Conservation (phyloP, 2,888 invertebrate species). For the Acrobasis consociella region DNA sequence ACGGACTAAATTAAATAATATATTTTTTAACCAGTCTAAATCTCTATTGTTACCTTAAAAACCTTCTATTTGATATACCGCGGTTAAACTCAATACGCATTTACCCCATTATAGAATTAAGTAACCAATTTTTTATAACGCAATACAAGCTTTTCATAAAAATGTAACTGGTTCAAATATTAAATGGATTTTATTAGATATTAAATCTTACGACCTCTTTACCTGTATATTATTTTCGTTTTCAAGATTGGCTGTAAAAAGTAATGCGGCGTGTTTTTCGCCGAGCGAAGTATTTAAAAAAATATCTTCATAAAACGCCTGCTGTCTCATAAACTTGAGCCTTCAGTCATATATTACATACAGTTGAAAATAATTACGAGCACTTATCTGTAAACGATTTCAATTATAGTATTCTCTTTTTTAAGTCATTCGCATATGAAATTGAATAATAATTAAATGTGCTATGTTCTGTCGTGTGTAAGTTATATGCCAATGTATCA, state of each 20-base stretch:
- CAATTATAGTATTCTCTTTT: constrained; percentile 16
- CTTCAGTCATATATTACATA: not conserved
- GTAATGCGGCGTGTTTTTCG: constrained; percentile 10
- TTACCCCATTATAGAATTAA: not conserved
- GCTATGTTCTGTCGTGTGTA: constrained; percentile 19
- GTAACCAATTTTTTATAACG: not conserved
- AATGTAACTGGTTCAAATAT: not conserved
- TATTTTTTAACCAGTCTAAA: no score
- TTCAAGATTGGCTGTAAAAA: constrained; percentile 10
- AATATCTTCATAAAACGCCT: constrained; percentile 6
- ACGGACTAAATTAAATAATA: no score
- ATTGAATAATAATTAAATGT: constrained; percentile 7
- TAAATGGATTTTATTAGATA: constrained; percentile 2
- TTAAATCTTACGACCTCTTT: not conserved
- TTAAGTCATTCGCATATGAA: constrained; percentile 1
- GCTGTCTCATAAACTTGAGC: constrained; percentile 12
- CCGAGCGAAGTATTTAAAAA: constrained; percentile 11
- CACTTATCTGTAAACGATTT: constrained; percentile 17
- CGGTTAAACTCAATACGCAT: not conserved
- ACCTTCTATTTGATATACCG: not conserved
- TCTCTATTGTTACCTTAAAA: constrained; percentile 3
- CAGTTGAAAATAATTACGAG: constrained; percentile 12
- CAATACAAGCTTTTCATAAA: not conserved
- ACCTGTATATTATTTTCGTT: constrained; percentile 13
- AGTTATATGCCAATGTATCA: constrained; percentile 20